phyloP scores from a whole-genome alignment of 92 coral and sea anemone species.

The Epizoanthus illoricatus region DNA sequence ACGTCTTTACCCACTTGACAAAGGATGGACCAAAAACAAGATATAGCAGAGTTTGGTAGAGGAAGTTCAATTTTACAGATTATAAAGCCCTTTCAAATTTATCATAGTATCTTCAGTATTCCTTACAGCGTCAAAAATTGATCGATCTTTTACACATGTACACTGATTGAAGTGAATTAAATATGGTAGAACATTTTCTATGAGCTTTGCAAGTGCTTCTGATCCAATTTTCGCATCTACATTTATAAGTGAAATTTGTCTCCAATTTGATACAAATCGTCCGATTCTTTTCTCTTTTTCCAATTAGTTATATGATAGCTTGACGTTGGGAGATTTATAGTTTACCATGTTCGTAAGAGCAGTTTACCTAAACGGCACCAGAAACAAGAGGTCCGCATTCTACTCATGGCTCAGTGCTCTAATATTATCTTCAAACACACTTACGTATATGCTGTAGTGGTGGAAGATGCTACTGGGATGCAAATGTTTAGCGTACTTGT shows the following conservation, averaged over 20 bases:
- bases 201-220: conserved; percentile 17
- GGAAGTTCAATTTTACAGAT: too few species aligned
- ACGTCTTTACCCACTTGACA: too few species aligned
- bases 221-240: conserved; percentile 34
- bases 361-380: conserved; percentile 13
- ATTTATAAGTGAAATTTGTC: conserved; percentile 27
- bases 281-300: conserved; percentile 14
- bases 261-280: conserved; percentile 25
- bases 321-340: background rate
- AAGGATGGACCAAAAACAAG: too few species aligned
- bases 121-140: too few species aligned
- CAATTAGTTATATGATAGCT: background rate
- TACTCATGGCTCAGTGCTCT: too few species aligned
- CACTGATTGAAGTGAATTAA: conserved; percentile 20
- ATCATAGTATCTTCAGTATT: too few species aligned
- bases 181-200: background rate
- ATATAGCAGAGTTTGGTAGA: too few species aligned
- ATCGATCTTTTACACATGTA: background rate
- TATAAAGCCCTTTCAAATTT: too few species aligned
- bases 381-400: background rate
- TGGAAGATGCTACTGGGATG: conserved; percentile 20
- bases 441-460: too few species aligned
- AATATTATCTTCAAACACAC: too few species aligned
- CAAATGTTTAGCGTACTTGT: background rate
- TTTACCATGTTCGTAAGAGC: background rate